Conservation (phyloP, 1,140 invertebrate species). For the Drosophila funebris region DNA sequence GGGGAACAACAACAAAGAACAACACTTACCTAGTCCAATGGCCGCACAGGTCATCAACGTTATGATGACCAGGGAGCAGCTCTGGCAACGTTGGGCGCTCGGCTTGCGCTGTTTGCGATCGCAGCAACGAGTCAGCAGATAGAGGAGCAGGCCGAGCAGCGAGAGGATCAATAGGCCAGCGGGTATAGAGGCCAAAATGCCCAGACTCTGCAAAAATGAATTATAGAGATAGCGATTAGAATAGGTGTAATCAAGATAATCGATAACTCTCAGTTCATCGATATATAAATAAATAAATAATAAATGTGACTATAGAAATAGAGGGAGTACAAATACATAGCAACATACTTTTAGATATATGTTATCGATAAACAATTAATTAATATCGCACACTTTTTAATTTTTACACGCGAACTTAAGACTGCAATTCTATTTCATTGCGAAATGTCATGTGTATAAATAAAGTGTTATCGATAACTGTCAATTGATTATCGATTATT, state of each 20-base stretch:
- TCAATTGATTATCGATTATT: no score
- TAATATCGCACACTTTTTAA: no score
- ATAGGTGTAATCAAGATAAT: neutral
- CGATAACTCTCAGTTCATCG: neutral
- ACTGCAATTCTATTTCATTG: no score
- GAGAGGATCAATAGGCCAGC: conserved; percentile 95
- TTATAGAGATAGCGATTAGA: neutral
- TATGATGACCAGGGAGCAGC: conserved; percentile 91
- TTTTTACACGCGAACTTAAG: no score
- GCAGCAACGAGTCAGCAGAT: conserved; percentile 96
- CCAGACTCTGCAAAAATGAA: conserved; percentile 90
- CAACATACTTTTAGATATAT: no score
- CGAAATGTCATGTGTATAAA: no score
- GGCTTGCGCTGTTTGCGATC: conserved; percentile 93
- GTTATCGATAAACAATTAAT: no score
- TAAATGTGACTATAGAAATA: no score
- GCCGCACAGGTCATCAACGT: conserved; percentile 92
- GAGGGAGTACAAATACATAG: no score
- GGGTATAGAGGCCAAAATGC: conserved; percentile 95
- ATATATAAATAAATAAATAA: no score
- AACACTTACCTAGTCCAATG: conserved; percentile 85
- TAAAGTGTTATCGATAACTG: no score
- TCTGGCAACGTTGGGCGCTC: conserved; percentile 89
- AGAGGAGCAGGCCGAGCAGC: conserved; percentile 93
- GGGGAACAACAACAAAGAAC: neutral